These are phyloP conservation scores for Umimayanthus chanpuru DNA, from an alignment of 92 coral and sea anemone species.

Conservation along the genomic window DNA sequence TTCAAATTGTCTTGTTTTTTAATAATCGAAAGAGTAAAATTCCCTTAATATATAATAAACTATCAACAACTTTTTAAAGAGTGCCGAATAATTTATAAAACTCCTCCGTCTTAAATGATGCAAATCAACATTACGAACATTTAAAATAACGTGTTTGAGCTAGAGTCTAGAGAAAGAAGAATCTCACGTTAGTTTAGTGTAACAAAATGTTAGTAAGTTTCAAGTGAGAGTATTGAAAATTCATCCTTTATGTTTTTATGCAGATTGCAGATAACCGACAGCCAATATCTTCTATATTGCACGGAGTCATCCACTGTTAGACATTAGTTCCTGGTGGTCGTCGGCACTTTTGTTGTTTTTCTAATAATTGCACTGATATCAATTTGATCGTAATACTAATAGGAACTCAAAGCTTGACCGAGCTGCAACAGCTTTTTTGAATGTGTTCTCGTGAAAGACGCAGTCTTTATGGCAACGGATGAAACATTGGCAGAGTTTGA, in stretches of 20 bases:
- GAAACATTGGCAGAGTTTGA: neutral
- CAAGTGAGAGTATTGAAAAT: conserved; percentile 9
- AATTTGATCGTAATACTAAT: neutral
- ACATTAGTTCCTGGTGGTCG: neutral
- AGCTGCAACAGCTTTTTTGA: neutral
- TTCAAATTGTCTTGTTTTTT: neutral
- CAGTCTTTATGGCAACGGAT: neutral
- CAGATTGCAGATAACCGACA: conserved; percentile 8
- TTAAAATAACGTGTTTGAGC: neutral
- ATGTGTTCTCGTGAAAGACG: neutral
- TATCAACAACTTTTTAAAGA: neutral
- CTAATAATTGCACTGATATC: neutral
- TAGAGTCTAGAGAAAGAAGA: neutral
- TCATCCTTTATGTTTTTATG: conserved; percentile 10
- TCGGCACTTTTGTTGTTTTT: neutral
- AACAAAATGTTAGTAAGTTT: neutral
- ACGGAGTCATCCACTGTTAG: neutral
- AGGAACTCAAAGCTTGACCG: neutral
- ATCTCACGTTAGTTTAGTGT: neutral
- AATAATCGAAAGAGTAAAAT: too few relatives aligned
- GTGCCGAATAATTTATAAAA: neutral
- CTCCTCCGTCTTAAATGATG: neutral
- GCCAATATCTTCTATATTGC: neutral
- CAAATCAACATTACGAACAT: neutral
- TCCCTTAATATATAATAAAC: neutral